These are phyloP conservation scores for Mantis religiosa DNA, from an alignment of 2,888 invertebrate genomes.

Conservation along the genomic window DNA sequence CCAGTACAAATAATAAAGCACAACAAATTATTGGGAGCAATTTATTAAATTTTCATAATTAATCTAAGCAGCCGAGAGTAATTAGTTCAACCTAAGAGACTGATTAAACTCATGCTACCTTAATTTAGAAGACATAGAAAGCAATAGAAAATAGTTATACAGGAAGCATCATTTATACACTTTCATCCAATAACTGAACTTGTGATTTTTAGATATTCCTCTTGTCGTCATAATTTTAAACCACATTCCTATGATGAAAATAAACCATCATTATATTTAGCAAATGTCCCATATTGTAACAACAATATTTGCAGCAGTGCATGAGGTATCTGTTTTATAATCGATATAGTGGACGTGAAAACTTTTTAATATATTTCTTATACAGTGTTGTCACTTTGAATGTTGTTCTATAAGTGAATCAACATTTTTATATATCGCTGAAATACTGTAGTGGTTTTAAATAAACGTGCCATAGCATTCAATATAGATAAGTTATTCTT, in stretches of 20 bases:
- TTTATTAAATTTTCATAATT: not conserved
- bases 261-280: not conserved
- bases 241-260: not conserved
- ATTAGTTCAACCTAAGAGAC: not conserved
- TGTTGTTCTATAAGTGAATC: not conserved
- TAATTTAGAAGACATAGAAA: not conserved
- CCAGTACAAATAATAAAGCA: not conserved
- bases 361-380: slow-evolving; percentile 4
- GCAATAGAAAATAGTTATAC: not conserved
- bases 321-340: not conserved
- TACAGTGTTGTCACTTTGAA: slow-evolving; percentile 1
- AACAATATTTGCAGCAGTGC: not conserved
- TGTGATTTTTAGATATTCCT: not conserved
- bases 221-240: not conserved
- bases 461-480: not conserved
- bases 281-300: not conserved
- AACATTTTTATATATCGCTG: not conserved
- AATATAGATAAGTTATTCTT: not conserved
- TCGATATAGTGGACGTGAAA: not conserved
- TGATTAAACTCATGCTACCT: not conserved
- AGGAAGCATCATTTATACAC: not conserved
- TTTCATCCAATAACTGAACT: not conserved
- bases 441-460: not conserved
- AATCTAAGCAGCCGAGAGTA: not conserved
- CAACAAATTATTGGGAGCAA: not conserved